A percentile compares a stretch with the other conserved stretches of the same genome.
phyloP scores from a whole-genome alignment of 2,797 vertebrate species.

The Cuculus canorus region DNA sequence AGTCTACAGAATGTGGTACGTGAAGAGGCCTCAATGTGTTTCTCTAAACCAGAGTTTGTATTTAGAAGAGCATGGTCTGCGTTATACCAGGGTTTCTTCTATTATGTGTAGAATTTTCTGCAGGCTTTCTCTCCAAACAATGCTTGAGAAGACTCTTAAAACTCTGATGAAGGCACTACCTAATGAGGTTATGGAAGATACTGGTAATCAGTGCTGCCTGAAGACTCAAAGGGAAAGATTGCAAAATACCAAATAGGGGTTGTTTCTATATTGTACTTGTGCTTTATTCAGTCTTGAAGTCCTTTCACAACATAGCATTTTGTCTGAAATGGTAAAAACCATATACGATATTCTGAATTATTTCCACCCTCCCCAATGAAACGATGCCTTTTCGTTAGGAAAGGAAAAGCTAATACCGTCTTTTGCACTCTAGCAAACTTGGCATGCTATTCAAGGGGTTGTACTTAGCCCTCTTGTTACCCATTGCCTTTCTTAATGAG shows the following conservation, averaged over 20 bases:
- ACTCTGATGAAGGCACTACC: neutral
- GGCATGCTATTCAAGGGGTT: neutral
- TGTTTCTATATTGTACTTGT: neutral
- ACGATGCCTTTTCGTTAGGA: neutral
- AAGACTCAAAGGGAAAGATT: neutral
- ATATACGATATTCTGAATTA: neutral
- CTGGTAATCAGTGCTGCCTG: neutral
- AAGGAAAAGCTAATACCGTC: neutral
- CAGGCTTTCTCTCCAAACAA: conserved; percentile 3
- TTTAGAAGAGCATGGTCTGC: conserved; percentile 53
- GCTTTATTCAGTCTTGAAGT: neutral
- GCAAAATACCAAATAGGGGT: neutral
- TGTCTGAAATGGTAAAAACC: neutral
- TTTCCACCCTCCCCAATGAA: neutral
- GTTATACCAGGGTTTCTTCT: conserved; percentile 20
- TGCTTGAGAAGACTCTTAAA: neutral
- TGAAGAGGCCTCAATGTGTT: conserved; percentile 7
- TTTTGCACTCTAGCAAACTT: neutral
- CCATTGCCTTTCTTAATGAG: neutral
- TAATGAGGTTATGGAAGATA: neutral
- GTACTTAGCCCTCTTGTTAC: neutral
- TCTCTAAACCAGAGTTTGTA: conserved; percentile 35
- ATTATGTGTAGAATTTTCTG: conserved; percentile 19
- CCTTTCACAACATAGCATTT: neutral
- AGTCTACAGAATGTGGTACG: neutral